phyloP scores from a whole-genome alignment of 2,888 invertebrate genomes.

The Dryobotodes eremita region DNA sequence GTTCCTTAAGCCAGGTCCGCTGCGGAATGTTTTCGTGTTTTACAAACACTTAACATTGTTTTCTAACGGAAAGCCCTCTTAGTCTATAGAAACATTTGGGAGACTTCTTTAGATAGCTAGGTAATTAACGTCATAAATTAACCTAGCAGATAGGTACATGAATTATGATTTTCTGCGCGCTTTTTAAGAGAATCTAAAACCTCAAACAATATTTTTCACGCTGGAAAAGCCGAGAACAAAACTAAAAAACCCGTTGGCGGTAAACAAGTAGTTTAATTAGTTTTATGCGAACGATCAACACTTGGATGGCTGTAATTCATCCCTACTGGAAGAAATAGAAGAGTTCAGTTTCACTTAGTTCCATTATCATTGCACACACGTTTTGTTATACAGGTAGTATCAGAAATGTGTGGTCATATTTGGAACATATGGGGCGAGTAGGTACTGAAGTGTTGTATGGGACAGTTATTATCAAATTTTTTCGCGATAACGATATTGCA shows the following conservation, averaged over 20 bases:
- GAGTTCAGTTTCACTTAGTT: conserved; percentile 14
- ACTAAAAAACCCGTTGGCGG: conserved; percentile 16
- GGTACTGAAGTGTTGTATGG: too few relatives aligned
- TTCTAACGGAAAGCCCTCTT: too few relatives aligned
- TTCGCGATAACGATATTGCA: too few relatives aligned
- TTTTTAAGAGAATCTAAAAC: conserved; percentile 2
- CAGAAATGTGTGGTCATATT: background rate
- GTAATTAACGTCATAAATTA: conserved; percentile 11
- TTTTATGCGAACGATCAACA: conserved; percentile 65
- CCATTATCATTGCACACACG: conserved; percentile 16
- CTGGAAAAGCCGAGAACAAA: background rate
- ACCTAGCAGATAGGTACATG: background rate
- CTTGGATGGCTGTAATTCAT: conserved; percentile 53
- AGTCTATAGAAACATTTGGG: background rate
- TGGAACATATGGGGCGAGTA: too few relatives aligned
- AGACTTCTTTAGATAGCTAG: background rate
- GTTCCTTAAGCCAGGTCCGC: too few relatives aligned
- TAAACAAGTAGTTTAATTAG: conserved; percentile 69
- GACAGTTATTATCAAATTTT: too few relatives aligned
- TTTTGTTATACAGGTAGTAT: background rate
- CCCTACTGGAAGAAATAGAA: conserved; percentile 30
- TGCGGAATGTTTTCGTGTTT: too few relatives aligned
- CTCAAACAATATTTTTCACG: background rate
- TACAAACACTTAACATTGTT: too few relatives aligned
- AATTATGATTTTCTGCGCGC: background rate